Evolutionary conservation across 2,888 invertebrate genomes (phyloP), one percentile per base, ranked within the genome.

Genomic region (Pherbina coryleti): DNA sequence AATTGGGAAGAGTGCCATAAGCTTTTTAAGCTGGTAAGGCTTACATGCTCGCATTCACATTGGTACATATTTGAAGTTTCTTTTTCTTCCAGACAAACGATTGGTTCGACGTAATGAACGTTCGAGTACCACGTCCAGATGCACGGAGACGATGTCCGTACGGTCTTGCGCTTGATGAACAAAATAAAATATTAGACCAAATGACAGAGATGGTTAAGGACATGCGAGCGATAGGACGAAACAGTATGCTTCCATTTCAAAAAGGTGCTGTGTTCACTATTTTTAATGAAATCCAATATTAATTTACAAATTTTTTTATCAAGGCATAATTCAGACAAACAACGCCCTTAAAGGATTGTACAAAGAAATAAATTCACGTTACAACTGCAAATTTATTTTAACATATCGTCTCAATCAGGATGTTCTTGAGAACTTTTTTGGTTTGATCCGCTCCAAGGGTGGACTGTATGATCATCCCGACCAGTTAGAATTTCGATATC

Each of bases 81-180:
- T 67, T 14, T 71, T 31, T 25, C 44, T 80, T 80, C 78, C 79
- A n/a, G 81, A 81, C 53, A 79, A n/a, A n/a, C n/a, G n/a, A 77
- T 70, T 81, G 81, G 79, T 82, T n/a, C n/a, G n/a, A n/a, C n/a
- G n/a, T n/a, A n/a, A n/a, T n/a, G n/a, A n/a, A n/a, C n/a, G n/a
- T n/a, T 81, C 28, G 81, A 81, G 51, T 67, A 31, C 78, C 25
- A 49, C 31, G 22, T 60, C 28, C 49, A 53, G 79, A 78, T 64
- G 49, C 74, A 9, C 75, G 79, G 31, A 25, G 67, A 11, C 72
- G 75, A n/a, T 66, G 22, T 8, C 76, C 74, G 2, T 81, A 81
- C 55, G 78, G 77, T n/a, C 57, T 80, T 19, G 71, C 78, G 2
- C n/a, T 79, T 7, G 75, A 81, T 55, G 31, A 64, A 7, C 80